These are phyloP conservation scores for Alviniconcha marisindica DNA, from an alignment of 1,140 invertebrate species.

Conservation along the genomic window DNA sequence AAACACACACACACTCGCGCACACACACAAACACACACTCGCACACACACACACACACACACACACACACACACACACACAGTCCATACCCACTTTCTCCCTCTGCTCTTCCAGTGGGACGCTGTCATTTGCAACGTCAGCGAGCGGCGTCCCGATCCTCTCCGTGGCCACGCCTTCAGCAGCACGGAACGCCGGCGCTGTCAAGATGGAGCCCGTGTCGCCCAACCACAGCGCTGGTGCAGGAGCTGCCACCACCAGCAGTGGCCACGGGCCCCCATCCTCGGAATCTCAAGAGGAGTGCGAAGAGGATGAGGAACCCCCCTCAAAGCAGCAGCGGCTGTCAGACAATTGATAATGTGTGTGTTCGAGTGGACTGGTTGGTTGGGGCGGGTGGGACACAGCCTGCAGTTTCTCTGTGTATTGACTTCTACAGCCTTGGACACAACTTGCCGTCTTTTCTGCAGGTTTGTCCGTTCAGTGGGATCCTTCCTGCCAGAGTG, in stretches of 20 bases:
- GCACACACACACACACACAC: too few species aligned
- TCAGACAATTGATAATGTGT: slow-evolving; percentile 42
- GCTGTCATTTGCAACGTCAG: slow-evolving; percentile 7
- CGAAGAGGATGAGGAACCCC: slow-evolving; percentile 50
- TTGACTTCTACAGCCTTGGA: too few species aligned
- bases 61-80: too few species aligned
- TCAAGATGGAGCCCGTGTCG: slow-evolving; percentile 55
- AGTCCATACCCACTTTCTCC: too few species aligned
- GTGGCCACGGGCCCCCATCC: slow-evolving; percentile 20
- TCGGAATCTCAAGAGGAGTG: slow-evolving; percentile 27
- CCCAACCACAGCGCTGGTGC: slow-evolving; percentile 39
- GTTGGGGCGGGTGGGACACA: too few species aligned
- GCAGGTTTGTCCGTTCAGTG: too few species aligned
- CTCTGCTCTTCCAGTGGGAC: slow-evolving; percentile 45
- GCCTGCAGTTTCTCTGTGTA: too few species aligned
- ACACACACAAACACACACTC: too few species aligned
- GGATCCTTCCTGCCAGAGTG: too few species aligned
- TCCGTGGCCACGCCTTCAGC: slow-evolving; percentile 22
- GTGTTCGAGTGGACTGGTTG: too few species aligned
- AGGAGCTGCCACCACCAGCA: neutral
- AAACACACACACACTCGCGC: too few species aligned
- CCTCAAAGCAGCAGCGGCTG: slow-evolving; percentile 48
- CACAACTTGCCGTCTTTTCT: too few species aligned
- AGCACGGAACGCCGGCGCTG: slow-evolving; percentile 16
- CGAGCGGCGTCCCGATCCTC: slow-evolving; percentile 39